Evolutionary conservation across 35 echinoderm and acorn worm species (phyloP).

Genomic region (Strongylocentrotus purpuratus): DNA sequence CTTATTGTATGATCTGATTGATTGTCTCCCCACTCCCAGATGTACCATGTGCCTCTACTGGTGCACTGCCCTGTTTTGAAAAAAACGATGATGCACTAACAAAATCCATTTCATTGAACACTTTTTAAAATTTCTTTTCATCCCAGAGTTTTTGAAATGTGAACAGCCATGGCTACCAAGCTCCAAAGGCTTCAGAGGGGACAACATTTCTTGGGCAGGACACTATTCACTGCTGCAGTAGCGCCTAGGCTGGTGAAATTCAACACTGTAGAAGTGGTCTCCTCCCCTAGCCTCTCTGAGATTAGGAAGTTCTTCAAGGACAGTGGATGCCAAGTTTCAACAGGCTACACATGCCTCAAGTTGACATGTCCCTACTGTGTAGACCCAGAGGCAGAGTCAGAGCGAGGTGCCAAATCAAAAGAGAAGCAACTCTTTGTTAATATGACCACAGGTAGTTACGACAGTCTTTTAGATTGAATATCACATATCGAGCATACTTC

Average conservation of each 20-base stretch:
- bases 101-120: neutral
- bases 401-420: neutral
- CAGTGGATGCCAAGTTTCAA: constrained; percentile 27
- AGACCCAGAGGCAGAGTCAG: neutral
- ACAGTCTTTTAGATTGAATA: neutral
- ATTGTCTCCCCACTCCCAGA: too few species aligned
- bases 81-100: too few species aligned
- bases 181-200: neutral
- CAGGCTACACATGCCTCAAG: constrained; percentile 54
- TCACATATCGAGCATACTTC: neutral
- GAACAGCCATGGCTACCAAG: constrained; percentile 12
- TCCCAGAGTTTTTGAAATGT: neutral
- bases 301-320: constrained; percentile 38
- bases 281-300: constrained; percentile 51
- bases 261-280: constrained; percentile 50
- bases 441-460: constrained; percentile 51
- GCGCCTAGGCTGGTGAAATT: constrained; percentile 27
- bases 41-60: too few species aligned
- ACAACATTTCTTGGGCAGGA: neutral
- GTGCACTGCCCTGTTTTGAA: too few species aligned
- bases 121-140: neutral
- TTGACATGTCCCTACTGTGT: constrained; percentile 56
- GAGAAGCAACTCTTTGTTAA: constrained; percentile 58
- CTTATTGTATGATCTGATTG: too few species aligned
- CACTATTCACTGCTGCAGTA: neutral